Percentiles rank a stretch among this genome's conserved stretches.
Conservation (phyloP, 23 tunicate species). For the Styela plicata region DNA sequence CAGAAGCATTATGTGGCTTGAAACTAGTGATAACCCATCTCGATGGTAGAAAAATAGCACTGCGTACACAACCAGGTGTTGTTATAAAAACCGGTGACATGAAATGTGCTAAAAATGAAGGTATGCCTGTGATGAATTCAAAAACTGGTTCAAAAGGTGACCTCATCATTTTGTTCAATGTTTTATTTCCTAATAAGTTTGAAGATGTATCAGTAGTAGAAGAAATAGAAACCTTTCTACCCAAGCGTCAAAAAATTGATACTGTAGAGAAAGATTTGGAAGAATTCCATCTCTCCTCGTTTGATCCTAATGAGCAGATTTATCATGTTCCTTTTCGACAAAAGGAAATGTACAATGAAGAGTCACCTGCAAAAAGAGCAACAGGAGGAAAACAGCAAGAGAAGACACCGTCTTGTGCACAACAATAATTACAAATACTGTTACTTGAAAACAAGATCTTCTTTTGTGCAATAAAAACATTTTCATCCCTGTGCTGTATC, state of each 20-base stretch:
- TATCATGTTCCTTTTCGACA: slow-evolving; percentile 22
- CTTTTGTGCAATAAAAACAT: too few species aligned
- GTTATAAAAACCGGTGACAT: slow-evolving; percentile 49
- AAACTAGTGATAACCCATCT: slow-evolving; percentile 37
- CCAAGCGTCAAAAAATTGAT: not conserved
- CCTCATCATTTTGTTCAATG: slow-evolving; percentile 42
- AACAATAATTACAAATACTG: slow-evolving; percentile 3
- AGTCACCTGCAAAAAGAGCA: slow-evolving; percentile 2
- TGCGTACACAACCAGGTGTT: slow-evolving; percentile 20
- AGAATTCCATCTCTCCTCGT: slow-evolving; percentile 1
- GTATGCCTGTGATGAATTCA: slow-evolving; percentile 45
- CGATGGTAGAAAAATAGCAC: slow-evolving; percentile 42
- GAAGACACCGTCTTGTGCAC: slow-evolving; percentile 8
- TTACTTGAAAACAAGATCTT: too few species aligned
- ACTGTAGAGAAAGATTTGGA: not conserved
- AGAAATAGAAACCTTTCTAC: slow-evolving; percentile 5
- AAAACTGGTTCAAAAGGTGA: slow-evolving; percentile 38
- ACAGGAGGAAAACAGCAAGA: not conserved
- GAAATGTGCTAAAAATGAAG: slow-evolving; percentile 46
- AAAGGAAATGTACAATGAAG: slow-evolving; percentile 1
- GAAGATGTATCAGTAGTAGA: not conserved
- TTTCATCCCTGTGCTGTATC: too few species aligned
- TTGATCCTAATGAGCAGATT: slow-evolving; percentile 20
- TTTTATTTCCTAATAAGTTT: slow-evolving; percentile 37
- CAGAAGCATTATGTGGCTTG: slow-evolving; percentile 55